phyloP scores from a whole-genome alignment of 2,888 invertebrate genomes.

The Phyto melanocephala region DNA sequence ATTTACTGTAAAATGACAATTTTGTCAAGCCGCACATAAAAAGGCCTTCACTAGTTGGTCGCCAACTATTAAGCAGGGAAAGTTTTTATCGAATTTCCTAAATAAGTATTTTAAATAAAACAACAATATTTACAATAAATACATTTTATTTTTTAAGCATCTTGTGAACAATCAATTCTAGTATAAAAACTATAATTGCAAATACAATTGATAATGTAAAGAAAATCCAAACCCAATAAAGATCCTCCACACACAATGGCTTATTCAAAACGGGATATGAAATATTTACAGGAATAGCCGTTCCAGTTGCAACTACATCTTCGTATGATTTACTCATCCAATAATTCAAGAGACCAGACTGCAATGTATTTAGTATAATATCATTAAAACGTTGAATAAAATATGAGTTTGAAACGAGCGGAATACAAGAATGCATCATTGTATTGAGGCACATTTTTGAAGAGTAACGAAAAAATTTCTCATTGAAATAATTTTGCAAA shows the following conservation, averaged over 20 bases:
- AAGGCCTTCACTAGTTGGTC: no score
- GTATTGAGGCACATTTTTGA: slow-evolving; percentile 43
- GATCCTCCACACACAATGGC: slow-evolving; percentile 24
- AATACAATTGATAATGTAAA: background rate
- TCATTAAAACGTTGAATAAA: slow-evolving; percentile 26
- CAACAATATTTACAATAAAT: no score
- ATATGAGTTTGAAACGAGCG: slow-evolving; percentile 40
- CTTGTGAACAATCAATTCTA: slow-evolving; percentile 34
- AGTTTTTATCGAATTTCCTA: no score
- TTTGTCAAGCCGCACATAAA: no score
- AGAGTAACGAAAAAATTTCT: slow-evolving; percentile 29
- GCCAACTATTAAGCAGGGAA: no score
- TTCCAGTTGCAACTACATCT: slow-evolving; percentile 35
- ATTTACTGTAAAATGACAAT: no score
- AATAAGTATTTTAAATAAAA: no score
- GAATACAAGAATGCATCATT: slow-evolving; percentile 34
- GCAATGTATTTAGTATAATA: slow-evolving; percentile 19
- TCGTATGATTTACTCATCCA: slow-evolving; percentile 44
- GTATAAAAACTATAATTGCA: slow-evolving; percentile 6
- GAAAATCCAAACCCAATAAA: slow-evolving; percentile 54
- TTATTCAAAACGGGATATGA: background rate
- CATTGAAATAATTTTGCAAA: background rate
- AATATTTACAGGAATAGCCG: slow-evolving; percentile 4
- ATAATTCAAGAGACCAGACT: slow-evolving; percentile 50
- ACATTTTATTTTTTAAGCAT: background rate